These are phyloP conservation scores for Calosoma granatense DNA, from an alignment of 1,140 invertebrate genomes.

Conservation along the genomic window DNA sequence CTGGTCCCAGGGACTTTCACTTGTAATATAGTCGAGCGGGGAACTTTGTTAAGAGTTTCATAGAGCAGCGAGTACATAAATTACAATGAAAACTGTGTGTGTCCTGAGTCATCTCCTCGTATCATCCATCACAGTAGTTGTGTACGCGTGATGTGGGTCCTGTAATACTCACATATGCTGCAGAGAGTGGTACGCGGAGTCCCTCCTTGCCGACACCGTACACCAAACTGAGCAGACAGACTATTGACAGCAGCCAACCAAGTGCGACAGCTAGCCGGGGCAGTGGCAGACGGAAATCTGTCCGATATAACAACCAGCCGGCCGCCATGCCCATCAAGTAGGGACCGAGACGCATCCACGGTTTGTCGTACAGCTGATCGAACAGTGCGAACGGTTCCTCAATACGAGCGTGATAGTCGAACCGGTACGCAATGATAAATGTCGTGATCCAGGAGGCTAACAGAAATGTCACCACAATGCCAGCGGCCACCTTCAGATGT, in stretches of 20 bases:
- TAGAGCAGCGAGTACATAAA: too few relatives aligned
- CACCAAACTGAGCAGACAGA: constrained; percentile 53
- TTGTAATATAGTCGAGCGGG: too few relatives aligned
- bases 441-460: constrained; percentile 64
- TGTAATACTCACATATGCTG: constrained; percentile 51
- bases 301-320: constrained; percentile 62
- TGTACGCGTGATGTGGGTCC: too few relatives aligned
- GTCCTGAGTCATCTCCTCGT: too few relatives aligned
- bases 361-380: constrained; percentile 74
- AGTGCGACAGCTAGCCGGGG: constrained; percentile 44
- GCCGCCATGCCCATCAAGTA: constrained; percentile 69
- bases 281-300: constrained; percentile 53
- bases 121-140: too few relatives aligned
- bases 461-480: constrained; percentile 45
- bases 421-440: constrained; percentile 60
- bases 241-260: constrained; percentile 50
- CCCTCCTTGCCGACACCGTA: constrained; percentile 65
- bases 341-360: constrained; percentile 70
- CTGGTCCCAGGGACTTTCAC: too few relatives aligned
- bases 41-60: too few relatives aligned
- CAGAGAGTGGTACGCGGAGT: constrained; percentile 52
- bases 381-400: constrained; percentile 74
- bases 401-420: constrained; percentile 66
- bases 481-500: constrained; percentile 39
- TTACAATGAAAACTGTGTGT: too few relatives aligned